These are phyloP conservation scores for Enteromius mattozi DNA, from an alignment of 2,797 vertebrate species.

Conservation along the genomic window DNA sequence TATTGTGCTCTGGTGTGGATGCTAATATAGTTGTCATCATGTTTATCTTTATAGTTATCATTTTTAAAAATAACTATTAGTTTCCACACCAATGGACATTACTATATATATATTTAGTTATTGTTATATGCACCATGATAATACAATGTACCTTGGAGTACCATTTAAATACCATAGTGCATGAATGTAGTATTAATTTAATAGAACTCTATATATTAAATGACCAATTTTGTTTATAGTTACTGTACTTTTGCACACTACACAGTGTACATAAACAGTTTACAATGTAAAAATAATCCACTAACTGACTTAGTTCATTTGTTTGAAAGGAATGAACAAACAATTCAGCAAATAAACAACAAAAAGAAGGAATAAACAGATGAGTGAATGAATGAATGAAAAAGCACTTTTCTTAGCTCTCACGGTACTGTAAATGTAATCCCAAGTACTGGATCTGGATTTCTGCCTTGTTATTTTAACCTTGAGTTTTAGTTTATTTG, in stretches of 20 bases:
- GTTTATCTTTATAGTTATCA: neutral
- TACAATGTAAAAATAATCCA: neutral
- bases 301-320: neutral
- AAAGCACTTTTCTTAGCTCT: neutral
- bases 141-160: neutral
- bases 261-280: neutral
- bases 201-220: neutral
- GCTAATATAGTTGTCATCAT: neutral
- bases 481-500: constrained; percentile 19
- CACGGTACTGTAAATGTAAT: neutral
- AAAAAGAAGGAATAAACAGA: neutral
- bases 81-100: neutral
- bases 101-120: neutral
- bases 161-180: neutral
- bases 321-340: neutral
- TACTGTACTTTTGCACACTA: neutral
- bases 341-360: neutral
- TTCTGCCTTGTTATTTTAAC: neutral
- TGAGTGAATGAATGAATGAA: neutral
- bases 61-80: neutral
- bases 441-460: neutral
- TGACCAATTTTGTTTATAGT: neutral
- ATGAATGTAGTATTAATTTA: neutral
- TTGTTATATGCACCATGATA: neutral
- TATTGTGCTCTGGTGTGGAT: neutral